A percentile compares a stretch with the other conserved stretches of the same genome.
These are phyloP conservation scores for Neoniphon sammara DNA, from an alignment of 2,797 vertebrate species.

Conservation along the genomic window DNA sequence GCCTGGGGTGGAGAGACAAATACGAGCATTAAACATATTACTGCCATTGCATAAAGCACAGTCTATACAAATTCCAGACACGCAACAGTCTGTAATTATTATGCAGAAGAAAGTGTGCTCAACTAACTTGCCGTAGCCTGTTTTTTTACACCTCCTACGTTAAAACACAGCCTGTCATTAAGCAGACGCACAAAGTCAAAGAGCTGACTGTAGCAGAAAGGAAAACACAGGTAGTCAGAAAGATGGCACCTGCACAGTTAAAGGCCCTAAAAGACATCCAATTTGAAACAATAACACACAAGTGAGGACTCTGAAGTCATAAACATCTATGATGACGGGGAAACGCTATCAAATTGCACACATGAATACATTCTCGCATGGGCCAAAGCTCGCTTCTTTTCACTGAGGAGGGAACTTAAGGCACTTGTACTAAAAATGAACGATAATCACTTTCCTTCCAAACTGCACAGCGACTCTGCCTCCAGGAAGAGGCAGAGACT, in stretches of 20 bases:
- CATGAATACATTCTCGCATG: background rate
- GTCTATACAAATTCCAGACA: constrained; percentile 42
- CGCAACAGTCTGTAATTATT: constrained; percentile 47
- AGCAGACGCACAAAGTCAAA: constrained; percentile 54
- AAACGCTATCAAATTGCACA: constrained; percentile 13
- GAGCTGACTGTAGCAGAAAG: constrained; percentile 67
- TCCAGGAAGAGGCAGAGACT: constrained; percentile 17
- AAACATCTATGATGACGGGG: constrained; percentile 15
- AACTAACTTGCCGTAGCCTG: constrained; percentile 52
- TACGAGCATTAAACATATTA: constrained; percentile 21
- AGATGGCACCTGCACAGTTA: constrained; percentile 45
- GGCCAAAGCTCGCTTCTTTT: too few species aligned
- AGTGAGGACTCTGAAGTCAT: constrained; percentile 6
- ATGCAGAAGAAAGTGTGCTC: constrained; percentile 42
- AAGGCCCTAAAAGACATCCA: constrained; percentile 19
- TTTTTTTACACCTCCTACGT: constrained; percentile 51
- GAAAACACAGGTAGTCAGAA: constrained; percentile 47
- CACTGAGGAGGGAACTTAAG: background rate
- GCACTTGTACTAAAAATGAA: constrained; percentile 3
- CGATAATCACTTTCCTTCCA: background rate
- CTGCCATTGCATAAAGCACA: constrained; percentile 12
- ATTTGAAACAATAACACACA: constrained; percentile 27
- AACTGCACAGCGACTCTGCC: background rate
- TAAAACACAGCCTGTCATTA: constrained; percentile 72
- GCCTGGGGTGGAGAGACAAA: constrained; percentile 18